Evolutionary conservation across 2,888 invertebrate genomes (phyloP).

Genomic region (Dusona sp.): DNA sequence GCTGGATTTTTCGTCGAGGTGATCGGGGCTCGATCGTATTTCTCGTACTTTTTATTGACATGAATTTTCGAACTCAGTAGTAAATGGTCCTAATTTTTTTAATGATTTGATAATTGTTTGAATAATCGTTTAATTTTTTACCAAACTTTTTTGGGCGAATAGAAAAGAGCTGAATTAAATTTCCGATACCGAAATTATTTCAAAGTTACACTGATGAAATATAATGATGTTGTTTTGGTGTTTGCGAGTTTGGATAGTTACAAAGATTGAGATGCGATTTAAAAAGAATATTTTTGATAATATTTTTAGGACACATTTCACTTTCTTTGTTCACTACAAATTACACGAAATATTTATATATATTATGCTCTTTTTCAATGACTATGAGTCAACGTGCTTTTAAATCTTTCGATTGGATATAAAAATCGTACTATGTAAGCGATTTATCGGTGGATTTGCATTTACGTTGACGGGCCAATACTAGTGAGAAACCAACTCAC

Average conservation of each 20-base stretch:
- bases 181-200: not conserved
- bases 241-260: not conserved
- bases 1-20: not conserved
- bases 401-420: not conserved
- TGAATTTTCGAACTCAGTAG: not conserved
- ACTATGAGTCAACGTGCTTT: not conserved
- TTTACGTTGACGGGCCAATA: not conserved
- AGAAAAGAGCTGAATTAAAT: not conserved
- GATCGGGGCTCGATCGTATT: not conserved
- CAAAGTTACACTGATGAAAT: not conserved
- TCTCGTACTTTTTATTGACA: not conserved
- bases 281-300: not conserved
- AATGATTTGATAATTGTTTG: not conserved
- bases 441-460: constrained; percentile 31
- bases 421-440: not conserved
- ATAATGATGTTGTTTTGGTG: not conserved
- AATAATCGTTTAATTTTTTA: not conserved
- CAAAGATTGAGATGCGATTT: not conserved
- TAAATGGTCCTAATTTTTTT: not conserved
- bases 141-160: not conserved
- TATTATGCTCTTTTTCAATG: not conserved
- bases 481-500: not conserved
- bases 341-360: not conserved
- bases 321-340: not conserved
- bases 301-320: not conserved